phyloP scores from a whole-genome alignment of 1,140 invertebrate species.

The Copidosoma floridanum region DNA sequence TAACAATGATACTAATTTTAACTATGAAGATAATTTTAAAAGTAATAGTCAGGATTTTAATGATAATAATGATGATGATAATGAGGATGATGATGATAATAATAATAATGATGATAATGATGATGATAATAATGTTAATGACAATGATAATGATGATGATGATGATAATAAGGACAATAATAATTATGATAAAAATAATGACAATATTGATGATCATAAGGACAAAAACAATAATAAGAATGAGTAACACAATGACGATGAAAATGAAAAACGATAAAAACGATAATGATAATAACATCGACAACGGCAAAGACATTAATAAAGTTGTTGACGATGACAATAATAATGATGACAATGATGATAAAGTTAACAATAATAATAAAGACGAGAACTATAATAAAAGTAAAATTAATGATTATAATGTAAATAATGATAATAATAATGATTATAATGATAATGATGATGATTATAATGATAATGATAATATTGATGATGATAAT shows the following conservation, averaged over 20 bases:
- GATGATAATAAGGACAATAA: not conserved
- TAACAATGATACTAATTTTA: not conserved
- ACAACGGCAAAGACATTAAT: not conserved
- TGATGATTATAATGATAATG: too few species aligned
- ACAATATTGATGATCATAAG: not conserved
- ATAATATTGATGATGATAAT: too few species aligned
- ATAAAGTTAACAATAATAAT: too few species aligned
- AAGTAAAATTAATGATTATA: too few species aligned
- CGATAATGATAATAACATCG: not conserved
- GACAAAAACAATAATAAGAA: not conserved
- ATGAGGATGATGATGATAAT: not conserved
- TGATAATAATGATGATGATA: not conserved
- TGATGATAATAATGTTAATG: not conserved
- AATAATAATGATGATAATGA: not conserved
- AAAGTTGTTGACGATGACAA: not conserved
- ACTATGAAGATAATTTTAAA: not conserved
- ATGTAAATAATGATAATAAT: too few species aligned
- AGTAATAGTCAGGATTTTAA: not conserved
- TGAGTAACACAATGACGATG: not conserved
- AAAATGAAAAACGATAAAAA: not conserved
- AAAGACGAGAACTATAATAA: too few species aligned
- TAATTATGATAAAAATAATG: not conserved
- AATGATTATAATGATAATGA: too few species aligned
- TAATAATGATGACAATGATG: too few species aligned
- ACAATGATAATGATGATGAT: not conserved